Base-by-base conservation (phyloP, 2,797 vertebrate species). In the Erithacus rubecula region DNA sequence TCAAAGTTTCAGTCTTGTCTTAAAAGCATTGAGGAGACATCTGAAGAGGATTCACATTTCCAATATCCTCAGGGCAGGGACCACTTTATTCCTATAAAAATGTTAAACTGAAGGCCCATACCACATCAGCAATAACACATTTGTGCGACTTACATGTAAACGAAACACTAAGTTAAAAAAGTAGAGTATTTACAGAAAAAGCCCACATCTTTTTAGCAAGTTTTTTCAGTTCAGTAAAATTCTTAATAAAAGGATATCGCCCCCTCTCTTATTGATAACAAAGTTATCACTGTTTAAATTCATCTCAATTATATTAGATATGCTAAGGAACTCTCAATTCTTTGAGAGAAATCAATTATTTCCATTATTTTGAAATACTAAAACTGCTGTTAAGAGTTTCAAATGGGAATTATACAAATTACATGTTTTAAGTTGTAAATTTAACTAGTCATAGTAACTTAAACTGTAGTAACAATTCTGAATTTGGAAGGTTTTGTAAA, bases 401-500 rank as follows among this genome's bases (percentile, higher is more conserved):
- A 93, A 90, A 88, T 43, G 59, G 63, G 94, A 91, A 15, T 84
- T 49, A 76, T 44, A 89, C 37, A 90, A 53, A 92, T 93, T 49
- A 88, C 58, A 77, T 37, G 80, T 15, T 92, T 79, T 41, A 79
- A 83, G 6, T 34, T 82, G 47, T 56, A 88, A 83, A 93, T 95
- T 95, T 92, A 93, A 88, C 72, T 84, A 87, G 41, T 44, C 91
- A 69, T 29, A 88, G 36, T 83, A 74, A 81, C 84, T 87, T 83
- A 83, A 83, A 91, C 67, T 89, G 75, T 13, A 94, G 37, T 36
- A 94, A 67, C 60, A 59, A 93, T 83, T 95, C 80, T 84, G 56
- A 94, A 95, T 55, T 96, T 86, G 71, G 60, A 97, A 96, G 63
- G 12, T 78, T 93, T 89, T 83, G 27, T 62, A 91, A 91, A 64